Percentiles rank a stretch among this genome's conserved stretches.
Evolutionary conservation across 2,888 invertebrate genomes (phyloP).

Genomic region (Villa cingulata): DNA sequence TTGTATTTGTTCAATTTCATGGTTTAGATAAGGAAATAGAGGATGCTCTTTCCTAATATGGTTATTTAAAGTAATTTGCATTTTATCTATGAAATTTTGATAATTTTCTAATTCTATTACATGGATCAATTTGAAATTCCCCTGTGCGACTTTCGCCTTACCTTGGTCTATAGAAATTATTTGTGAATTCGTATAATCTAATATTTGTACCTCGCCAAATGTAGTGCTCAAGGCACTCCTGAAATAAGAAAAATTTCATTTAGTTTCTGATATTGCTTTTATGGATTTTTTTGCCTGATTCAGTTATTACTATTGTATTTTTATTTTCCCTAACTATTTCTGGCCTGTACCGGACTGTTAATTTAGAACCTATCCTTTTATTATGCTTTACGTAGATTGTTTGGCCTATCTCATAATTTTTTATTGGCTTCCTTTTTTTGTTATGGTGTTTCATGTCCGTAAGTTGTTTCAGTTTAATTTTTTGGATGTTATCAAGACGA

Average conservation of each 20-base stretch:
- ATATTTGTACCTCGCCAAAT: slow-evolving; percentile 7
- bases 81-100: no score
- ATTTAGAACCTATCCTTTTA: slow-evolving; percentile 7
- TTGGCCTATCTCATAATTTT: slow-evolving; percentile 9
- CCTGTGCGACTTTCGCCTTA: slow-evolving; percentile 6
- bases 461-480: neutral
- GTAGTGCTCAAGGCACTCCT: no score
- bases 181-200: slow-evolving; percentile 11
- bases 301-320: no score
- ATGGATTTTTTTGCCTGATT: no score
- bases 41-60: no score
- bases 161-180: no score
- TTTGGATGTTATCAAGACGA: no score
- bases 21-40: neutral
- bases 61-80: no score
- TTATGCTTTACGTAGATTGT: slow-evolving; percentile 2
- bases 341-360: slow-evolving; percentile 2
- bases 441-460: slow-evolving; percentile 10
- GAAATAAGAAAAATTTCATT: no score
- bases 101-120: slow-evolving; percentile 1
- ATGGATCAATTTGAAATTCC: slow-evolving; percentile 9
- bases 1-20: neutral
- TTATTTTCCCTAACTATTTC: no score
- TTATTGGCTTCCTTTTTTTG: slow-evolving; percentile 6
- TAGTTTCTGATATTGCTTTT: no score